Percentiles rank a stretch among this genome's conserved stretches.
These are phyloP conservation scores for Synergus umbraculus DNA, from an alignment of 2,888 invertebrate genomes.

Conservation along the genomic window DNA sequence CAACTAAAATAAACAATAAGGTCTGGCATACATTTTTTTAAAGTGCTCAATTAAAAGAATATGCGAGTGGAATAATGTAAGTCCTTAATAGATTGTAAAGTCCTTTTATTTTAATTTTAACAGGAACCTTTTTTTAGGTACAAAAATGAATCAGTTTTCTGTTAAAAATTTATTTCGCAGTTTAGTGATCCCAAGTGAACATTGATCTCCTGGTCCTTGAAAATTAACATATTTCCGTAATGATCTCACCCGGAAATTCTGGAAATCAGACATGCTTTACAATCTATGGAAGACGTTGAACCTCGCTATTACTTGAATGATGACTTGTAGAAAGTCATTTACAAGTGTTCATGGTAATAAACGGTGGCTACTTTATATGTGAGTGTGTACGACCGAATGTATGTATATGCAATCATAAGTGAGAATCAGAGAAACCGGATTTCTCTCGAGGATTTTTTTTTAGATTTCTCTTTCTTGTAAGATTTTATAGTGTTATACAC, in stretches of 20 bases:
- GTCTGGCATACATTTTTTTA: neutral
- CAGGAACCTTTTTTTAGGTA: neutral
- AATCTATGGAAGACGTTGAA: conserved; percentile 29
- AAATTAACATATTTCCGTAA: neutral
- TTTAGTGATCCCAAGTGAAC: neutral
- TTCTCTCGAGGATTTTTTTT: conserved; percentile 52
- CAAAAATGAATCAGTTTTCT: neutral
- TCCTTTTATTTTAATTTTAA: neutral
- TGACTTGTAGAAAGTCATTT: conserved; percentile 35
- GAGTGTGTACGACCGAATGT: neutral
- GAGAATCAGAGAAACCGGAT: conserved; percentile 53
- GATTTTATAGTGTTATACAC: neutral
- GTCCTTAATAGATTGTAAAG: neutral
- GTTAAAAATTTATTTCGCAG: neutral
- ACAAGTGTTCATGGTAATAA: conserved; percentile 10
- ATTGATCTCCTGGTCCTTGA: neutral
- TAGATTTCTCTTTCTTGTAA: conserved; percentile 48
- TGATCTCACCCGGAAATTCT: neutral
- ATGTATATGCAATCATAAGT: conserved; percentile 45
- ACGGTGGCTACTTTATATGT: neutral
- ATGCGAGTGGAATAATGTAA: neutral
- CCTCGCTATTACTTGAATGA: conserved; percentile 27
- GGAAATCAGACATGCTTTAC: neutral
- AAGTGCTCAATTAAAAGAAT: conserved; percentile 18
- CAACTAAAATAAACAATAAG: neutral